Percentiles rank a stretch among this genome's conserved stretches.
Conservation (phyloP, 53 echinoderm and acorn worm genomes). For the Apostichopus leukothele region DNA sequence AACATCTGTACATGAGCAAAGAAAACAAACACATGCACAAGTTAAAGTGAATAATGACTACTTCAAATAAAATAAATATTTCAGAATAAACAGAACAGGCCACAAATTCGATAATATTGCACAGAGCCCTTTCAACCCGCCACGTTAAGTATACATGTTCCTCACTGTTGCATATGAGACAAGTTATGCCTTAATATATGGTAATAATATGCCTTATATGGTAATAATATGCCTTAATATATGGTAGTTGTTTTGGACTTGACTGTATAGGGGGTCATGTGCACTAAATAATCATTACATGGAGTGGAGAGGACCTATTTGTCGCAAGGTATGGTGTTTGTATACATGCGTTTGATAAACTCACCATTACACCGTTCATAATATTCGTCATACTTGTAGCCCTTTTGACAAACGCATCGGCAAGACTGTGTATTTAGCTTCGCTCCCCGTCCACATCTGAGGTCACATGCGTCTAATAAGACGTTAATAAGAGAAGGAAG, state of each 20-base stretch:
- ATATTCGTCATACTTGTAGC: constrained; percentile 51
- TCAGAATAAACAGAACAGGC: too few relatives aligned
- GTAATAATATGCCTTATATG: background rate
- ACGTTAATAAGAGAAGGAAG: too few relatives aligned
- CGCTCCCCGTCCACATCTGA: constrained; percentile 57
- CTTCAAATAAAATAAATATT: too few relatives aligned
- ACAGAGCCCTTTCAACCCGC: too few relatives aligned
- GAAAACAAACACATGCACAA: background rate
- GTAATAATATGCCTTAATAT: background rate
- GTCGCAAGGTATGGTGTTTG: too few relatives aligned
- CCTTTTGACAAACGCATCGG: constrained; percentile 64
- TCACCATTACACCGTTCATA: constrained; percentile 67
- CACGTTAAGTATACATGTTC: too few relatives aligned
- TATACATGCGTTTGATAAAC: background rate
- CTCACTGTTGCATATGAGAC: too few relatives aligned
- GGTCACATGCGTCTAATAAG: constrained; percentile 49
- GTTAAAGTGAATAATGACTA: background rate
- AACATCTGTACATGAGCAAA: constrained; percentile 57
- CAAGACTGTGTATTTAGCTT: constrained; percentile 54
- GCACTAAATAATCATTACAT: too few relatives aligned
- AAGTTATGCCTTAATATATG: background rate
- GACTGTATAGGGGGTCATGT: too few relatives aligned
- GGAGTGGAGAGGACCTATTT: too few relatives aligned
- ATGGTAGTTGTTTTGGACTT: background rate
- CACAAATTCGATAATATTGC: too few relatives aligned